Evolutionary conservation across 2,113 vertebrate species (phyloP), one percentile per base, ranked within the genome.

Genomic region (Catharus bicknelli): DNA sequence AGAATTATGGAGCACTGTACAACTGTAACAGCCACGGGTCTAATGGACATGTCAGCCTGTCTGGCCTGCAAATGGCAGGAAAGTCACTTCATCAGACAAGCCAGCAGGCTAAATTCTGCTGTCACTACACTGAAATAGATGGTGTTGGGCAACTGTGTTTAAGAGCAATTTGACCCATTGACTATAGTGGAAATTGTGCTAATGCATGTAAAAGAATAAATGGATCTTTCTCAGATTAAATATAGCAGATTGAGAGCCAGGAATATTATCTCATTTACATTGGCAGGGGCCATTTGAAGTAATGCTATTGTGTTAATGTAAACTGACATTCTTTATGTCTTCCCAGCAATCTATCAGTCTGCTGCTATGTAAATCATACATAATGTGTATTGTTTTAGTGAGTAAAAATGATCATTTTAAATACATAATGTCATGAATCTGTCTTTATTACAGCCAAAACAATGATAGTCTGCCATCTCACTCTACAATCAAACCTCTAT

Each of bases 351-450:
- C 45, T 88, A 90, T 91, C 48, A 75, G 63, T 61, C 86, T 91
- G 36, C n/a, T 84, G 69, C 75, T 76, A 67, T 23, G 40, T 92
- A 63, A 59, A 86, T 22, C 25, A 27, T 81, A 87, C 26, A 74
- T 23, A 74, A 93, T n/a, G 29, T 79, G 34, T 32, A 85, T 83
- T 86, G 43, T 40, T 94, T 97, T 91, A 90, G 58, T 80, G 91
- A 96, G 88, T 67, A 95, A 95, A 96, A 88, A 75, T 61, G 20
- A 48, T 73, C 51, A 50, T 80, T 95, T 95, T 81, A 92, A 89
- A 95, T 70, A 43, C 48, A 61, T 90, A 51, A 86, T 68, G 26
- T 90, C 91, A 57, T 75, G 55, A 58, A 84, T 90, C 66, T 88
- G 36, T 84, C 68, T 57, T 93, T 87, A 86, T 80, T 94, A 79